Percentiles rank a stretch among this genome's conserved stretches.
phyloP scores from a whole-genome alignment of 2,888 invertebrate genomes.

The Pogonocherus hispidulus region DNA sequence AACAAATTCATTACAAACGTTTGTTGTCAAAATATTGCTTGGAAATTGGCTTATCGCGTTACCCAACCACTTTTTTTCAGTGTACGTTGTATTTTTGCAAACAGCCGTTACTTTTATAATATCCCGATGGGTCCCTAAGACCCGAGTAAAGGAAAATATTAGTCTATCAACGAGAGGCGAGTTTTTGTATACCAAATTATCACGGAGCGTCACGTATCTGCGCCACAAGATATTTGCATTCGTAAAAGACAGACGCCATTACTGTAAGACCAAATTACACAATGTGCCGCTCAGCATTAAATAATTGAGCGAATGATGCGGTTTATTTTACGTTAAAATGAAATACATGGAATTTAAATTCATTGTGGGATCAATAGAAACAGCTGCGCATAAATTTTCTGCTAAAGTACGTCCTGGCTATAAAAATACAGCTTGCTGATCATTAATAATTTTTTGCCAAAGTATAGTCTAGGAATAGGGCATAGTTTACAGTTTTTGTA shows the following conservation, averaged over 20 bases:
- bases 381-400: slow-evolving; percentile 24
- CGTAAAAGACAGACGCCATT: slow-evolving; percentile 21
- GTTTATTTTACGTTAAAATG: slow-evolving; percentile 11
- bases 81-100: no score
- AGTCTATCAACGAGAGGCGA: neutral
- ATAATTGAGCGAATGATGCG: slow-evolving; percentile 26
- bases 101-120: no score
- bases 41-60: no score
- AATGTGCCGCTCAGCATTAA: slow-evolving; percentile 33
- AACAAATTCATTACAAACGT: no score
- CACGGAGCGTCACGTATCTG: slow-evolving; percentile 29
- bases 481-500: neutral
- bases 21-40: no score
- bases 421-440: slow-evolving; percentile 6
- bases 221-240: slow-evolving; percentile 24
- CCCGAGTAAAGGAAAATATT: slow-evolving; percentile 3
- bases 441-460: slow-evolving; percentile 19
- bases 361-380: slow-evolving; percentile 18
- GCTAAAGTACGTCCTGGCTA: neutral
- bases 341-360: slow-evolving; percentile 27
- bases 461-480: neutral
- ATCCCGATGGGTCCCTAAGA: neutral
- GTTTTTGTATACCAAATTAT: slow-evolving; percentile 18
- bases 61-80: no score
- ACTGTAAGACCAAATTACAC: slow-evolving; percentile 30